Percentiles rank a stretch among this genome's conserved stretches.
Conservation (phyloP, 2,113 vertebrate genomes). For the Butorides virescens region DNA sequence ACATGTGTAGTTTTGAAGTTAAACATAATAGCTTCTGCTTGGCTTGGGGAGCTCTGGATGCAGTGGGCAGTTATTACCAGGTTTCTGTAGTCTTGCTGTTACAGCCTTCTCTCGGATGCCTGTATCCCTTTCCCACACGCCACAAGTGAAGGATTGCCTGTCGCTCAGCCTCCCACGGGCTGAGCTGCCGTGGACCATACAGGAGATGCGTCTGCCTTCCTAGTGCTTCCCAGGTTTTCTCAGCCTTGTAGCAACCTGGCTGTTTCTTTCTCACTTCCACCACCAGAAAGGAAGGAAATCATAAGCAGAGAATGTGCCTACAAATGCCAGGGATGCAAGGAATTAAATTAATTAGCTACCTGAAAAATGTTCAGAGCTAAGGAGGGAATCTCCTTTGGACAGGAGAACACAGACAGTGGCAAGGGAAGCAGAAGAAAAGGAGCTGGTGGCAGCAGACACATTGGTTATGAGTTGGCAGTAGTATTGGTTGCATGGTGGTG, state of each 20-base stretch:
- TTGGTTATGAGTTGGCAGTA: background rate
- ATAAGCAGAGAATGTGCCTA: background rate
- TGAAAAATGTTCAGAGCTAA: background rate
- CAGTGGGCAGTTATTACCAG: background rate
- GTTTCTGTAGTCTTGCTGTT: background rate
- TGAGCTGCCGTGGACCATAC: rapidly evolving
- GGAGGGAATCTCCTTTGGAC: background rate
- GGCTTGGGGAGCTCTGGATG: background rate
- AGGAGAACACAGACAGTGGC: background rate
- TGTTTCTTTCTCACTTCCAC: background rate
- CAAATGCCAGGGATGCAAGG: background rate
- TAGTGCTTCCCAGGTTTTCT: background rate
- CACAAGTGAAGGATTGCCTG: background rate
- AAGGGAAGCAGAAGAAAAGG: background rate
- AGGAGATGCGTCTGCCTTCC: background rate
- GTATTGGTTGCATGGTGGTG: background rate
- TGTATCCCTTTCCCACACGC: background rate
- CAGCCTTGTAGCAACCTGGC: background rate
- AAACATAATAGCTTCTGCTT: background rate
- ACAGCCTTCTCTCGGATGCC: background rate
- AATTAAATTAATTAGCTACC: background rate
- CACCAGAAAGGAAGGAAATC: background rate
- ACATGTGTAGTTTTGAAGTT: background rate
- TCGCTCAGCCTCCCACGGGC: background rate
- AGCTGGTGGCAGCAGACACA: rapidly evolving